These are phyloP conservation scores for Lymantria monacha DNA, from an alignment of 2,888 invertebrate genomes.

Conservation along the genomic window DNA sequence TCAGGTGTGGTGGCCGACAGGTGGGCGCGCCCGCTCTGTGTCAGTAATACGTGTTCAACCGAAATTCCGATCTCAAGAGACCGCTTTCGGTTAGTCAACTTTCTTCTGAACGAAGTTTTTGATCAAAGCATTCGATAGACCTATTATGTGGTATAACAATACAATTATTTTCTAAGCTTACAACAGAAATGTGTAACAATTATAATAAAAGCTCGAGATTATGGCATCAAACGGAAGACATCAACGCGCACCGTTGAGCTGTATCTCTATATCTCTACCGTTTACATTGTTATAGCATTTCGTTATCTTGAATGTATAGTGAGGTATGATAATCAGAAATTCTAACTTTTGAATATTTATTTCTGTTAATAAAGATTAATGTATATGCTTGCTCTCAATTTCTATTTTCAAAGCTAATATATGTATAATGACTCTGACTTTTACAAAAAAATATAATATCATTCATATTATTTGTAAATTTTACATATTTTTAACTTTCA, in stretches of 20 bases:
- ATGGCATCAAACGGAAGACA: slow-evolving; percentile 63
- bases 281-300: slow-evolving; percentile 18
- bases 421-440: too few relatives aligned
- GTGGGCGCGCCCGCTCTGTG: slow-evolving; percentile 72
- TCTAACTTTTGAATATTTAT: background rate
- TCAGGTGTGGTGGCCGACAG: slow-evolving; percentile 74
- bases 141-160: slow-evolving; percentile 12
- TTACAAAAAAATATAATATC: too few relatives aligned
- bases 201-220: slow-evolving; percentile 42
- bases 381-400: background rate
- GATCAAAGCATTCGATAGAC: slow-evolving; percentile 13
- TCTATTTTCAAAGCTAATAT: too few relatives aligned
- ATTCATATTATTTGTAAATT: too few relatives aligned
- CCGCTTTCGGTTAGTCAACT: slow-evolving; percentile 73
- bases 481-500: too few relatives aligned
- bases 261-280: slow-evolving; percentile 22
- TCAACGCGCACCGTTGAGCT: slow-evolving; percentile 64
- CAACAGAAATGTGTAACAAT: slow-evolving; percentile 14
- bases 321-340: slow-evolving; percentile 9
- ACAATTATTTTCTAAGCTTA: slow-evolving; percentile 14
- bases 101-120: slow-evolving; percentile 60
- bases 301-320: slow-evolving; percentile 16
- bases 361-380: background rate
- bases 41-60: slow-evolving; percentile 66
- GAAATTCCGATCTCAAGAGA: slow-evolving; percentile 75